phyloP scores from a whole-genome alignment of 2,113 vertebrate genomes.

The Parus major region DNA sequence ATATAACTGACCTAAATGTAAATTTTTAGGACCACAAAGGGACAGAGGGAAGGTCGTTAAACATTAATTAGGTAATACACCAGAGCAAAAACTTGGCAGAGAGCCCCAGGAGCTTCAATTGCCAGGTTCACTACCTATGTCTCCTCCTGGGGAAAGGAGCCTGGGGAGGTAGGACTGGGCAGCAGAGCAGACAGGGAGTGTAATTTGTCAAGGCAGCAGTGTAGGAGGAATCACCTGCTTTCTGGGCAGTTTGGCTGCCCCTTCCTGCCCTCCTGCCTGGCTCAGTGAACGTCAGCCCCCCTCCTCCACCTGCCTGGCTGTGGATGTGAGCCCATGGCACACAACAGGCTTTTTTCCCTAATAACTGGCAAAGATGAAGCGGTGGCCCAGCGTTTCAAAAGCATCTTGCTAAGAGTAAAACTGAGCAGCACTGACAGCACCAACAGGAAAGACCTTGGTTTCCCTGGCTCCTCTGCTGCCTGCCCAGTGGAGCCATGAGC shows the following conservation, averaged over 20 bases:
- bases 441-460: neutral
- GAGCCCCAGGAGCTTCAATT: neutral
- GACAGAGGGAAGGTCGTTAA: conserved; percentile 5
- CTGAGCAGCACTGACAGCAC: neutral
- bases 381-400: neutral
- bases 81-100: neutral
- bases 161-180: neutral
- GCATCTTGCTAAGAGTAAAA: neutral
- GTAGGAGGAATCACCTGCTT: neutral
- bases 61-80: conserved; percentile 26
- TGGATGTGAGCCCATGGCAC: neutral
- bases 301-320: neutral
- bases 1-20: conserved; percentile 43
- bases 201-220: neutral
- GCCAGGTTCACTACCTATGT: neutral
- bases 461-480: neutral
- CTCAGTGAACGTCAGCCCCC: fast-evolving
- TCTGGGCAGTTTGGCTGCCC: neutral
- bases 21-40: neutral
- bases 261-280: neutral
- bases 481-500: neutral
- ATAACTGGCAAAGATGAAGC: neutral
- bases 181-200: neutral
- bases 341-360: neutral
- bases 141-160: neutral